Percentiles rank a stretch among this genome's conserved stretches.
These are phyloP conservation scores for Malurus elegans DNA, from an alignment of 2,113 vertebrate species.

Conservation along the genomic window DNA sequence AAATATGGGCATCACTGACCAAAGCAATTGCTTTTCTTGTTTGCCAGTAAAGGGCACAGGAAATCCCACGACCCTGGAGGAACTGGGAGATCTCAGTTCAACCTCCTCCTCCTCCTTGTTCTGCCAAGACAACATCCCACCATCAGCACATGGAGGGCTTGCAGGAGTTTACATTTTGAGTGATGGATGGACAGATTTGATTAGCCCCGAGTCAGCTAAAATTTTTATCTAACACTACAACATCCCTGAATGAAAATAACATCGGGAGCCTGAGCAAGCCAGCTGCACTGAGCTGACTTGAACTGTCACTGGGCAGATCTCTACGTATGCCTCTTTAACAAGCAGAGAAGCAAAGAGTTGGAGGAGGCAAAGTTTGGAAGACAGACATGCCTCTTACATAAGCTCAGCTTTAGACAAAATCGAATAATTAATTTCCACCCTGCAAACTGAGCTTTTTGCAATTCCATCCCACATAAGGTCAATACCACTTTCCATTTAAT, in stretches of 20 bases:
- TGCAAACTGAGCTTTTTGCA: background rate
- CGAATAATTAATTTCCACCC: constrained; percentile 57
- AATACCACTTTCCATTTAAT: constrained; percentile 46
- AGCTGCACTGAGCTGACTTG: background rate
- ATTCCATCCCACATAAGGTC: constrained; percentile 35
- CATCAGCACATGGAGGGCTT: rapidly evolving
- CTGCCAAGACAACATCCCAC: rapidly evolving
- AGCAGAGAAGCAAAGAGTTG: background rate
- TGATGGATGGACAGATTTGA: background rate
- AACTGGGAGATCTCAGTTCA: background rate
- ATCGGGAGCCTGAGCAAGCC: background rate
- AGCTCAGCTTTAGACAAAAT: constrained; percentile 44
- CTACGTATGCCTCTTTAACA: background rate
- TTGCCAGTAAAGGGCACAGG: background rate
- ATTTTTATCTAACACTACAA: background rate
- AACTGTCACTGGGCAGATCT: background rate
- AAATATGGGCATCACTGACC: rapidly evolving
- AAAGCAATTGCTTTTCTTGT: background rate
- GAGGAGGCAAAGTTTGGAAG: background rate
- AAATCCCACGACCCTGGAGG: background rate
- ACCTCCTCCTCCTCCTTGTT: background rate
- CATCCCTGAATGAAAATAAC: background rate
- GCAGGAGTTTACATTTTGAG: background rate
- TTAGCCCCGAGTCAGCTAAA: background rate
- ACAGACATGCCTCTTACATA: background rate